Evolutionary conservation across 2,888 invertebrate genomes (phyloP), one percentile per base, ranked within the genome.

Genomic region (Euproctis similis): DNA sequence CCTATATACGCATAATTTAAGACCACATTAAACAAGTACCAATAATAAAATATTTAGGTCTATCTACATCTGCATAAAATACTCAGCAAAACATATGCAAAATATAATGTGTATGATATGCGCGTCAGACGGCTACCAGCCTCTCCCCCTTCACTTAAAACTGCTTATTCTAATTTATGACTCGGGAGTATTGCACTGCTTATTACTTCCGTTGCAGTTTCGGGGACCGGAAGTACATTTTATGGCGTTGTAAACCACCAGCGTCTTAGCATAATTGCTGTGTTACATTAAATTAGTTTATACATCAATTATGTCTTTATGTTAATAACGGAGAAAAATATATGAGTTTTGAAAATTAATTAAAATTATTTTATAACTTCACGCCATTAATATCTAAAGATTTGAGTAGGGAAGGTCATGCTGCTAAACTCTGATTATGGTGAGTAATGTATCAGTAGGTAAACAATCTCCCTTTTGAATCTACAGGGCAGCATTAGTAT

Each of bases 131-230:
- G 47, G 44, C 4, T 57, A 49, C 51, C 60, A 50, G 53, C 42
- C 46, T 54, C 57, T 48, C 64, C 64, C 69, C 64, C 63, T 58
- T 60, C 62, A 62, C 70, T 73, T 70, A 67, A 71, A 75, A 77
- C 75, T 78, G 69, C 69, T 78, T 74, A 81, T 78, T 78, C 71
- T 78, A 78, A 80, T 82, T 81, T 81, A 82, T 73, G 52, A 53
- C 40, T 58, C 50, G 51, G n/a, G 59, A 72, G 77, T 75, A 77
- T 78, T 78, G 78, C 81, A 75, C 65, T 75, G 75, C 72, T 80
- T 80, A 80, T 77, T 78, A 78, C 78, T 73, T 69, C 68, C 70
- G 64, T 58, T 80, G 77, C 78, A 80, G 78, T 76, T 76, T 73
- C 73, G 67, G 67, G 57, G 58, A 60, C 67, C 64, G 66, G 71